Evolutionary conservation across 2,888 invertebrate species (phyloP).

Genomic region (Leucophenga maculata): DNA sequence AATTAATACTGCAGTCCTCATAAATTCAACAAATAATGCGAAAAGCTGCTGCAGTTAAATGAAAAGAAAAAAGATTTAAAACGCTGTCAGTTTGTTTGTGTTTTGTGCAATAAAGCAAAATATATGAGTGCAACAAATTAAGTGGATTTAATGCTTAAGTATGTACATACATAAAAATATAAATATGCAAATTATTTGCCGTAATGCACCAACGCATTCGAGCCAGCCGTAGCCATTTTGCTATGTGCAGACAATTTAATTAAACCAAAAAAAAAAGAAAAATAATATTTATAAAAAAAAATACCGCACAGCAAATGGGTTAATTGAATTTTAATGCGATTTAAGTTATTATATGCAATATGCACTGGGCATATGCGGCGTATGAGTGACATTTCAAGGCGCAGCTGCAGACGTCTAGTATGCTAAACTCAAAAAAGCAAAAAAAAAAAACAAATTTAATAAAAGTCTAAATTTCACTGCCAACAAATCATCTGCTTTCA

Average conservation of each 20-base stretch:
- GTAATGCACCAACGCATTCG: not conserved
- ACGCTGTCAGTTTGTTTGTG: too few relatives aligned
- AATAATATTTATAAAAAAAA: too few relatives aligned
- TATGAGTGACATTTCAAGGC: not conserved
- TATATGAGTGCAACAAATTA: too few relatives aligned
- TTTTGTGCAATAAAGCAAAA: too few relatives aligned
- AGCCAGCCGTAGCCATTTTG: not conserved
- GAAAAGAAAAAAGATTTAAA: not conserved
- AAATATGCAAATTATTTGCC: not conserved
- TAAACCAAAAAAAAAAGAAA: not conserved
- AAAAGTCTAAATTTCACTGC: not conserved
- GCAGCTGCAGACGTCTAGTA: not conserved
- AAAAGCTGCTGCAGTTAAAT: not conserved
- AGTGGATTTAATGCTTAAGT: not conserved
- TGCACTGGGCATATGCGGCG: not conserved
- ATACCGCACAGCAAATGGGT: not conserved
- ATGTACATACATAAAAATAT: not conserved
- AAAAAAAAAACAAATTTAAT: not conserved
- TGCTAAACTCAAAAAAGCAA: not conserved
- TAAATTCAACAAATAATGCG: slow-evolving; percentile 1
- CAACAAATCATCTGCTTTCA: not conserved
- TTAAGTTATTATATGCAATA: not conserved
- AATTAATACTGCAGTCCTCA: not conserved
- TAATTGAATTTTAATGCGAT: not conserved
- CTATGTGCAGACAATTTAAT: not conserved